phyloP scores from a whole-genome alignment of 2,888 invertebrate genomes.

The Agrypnus murinus region DNA sequence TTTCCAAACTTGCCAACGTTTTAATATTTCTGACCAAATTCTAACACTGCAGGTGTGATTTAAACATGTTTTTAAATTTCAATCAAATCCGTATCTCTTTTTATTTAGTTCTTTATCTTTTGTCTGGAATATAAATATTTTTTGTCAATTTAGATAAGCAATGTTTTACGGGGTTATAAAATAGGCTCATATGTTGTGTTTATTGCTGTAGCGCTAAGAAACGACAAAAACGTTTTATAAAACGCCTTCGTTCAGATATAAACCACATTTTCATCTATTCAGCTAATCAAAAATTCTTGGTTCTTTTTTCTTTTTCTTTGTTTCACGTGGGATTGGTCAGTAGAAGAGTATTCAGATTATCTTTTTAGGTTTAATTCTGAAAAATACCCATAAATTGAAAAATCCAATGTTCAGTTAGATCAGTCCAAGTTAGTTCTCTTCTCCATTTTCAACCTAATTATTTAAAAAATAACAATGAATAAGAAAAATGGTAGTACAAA shows the following conservation, averaged over 20 bases:
- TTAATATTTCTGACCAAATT: no score
- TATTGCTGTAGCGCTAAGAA: slow-evolving; percentile 15
- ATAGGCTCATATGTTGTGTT: slow-evolving; percentile 23
- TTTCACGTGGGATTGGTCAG: no score
- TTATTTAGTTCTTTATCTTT: slow-evolving; percentile 1
- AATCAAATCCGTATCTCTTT: not conserved
- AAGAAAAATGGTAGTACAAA: not conserved
- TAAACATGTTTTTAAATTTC: not conserved
- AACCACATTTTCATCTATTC: slow-evolving; percentile 5
- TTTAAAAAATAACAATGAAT: no score
- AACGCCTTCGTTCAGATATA: slow-evolving; percentile 12
- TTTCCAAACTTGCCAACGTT: no score
- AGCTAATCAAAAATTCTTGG: slow-evolving; percentile 2
- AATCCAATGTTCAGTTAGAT: no score
- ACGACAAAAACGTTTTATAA: slow-evolving; percentile 18
- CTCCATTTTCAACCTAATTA: no score
- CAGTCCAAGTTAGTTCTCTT: no score
- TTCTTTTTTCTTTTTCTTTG: no score
- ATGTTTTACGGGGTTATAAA: slow-evolving; percentile 28
- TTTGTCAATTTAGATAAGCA: slow-evolving; percentile 31
- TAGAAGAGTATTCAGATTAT: no score
- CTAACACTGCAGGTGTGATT: no score
- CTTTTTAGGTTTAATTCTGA: no score
- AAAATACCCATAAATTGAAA: no score
- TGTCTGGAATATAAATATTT: not conserved